A percentile compares a stretch with the other conserved stretches of the same genome.
Evolutionary conservation across 92 coral and sea anemone species (phyloP).

Genomic region (Pocillopora grandis): DNA sequence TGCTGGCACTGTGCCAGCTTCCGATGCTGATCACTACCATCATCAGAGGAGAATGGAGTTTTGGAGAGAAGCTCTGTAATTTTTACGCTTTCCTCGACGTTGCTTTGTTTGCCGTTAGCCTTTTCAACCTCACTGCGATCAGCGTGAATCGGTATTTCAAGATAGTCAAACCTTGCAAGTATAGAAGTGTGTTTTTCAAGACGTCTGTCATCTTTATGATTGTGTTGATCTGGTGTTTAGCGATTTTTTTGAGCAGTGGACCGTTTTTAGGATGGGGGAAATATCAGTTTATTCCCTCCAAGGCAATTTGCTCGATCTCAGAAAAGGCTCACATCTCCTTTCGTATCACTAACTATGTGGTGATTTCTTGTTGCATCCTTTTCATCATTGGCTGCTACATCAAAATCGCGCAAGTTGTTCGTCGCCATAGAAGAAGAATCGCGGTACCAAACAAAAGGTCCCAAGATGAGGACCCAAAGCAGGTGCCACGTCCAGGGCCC

Average conservation of each 20-base stretch:
- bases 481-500: background rate
- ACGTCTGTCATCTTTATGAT: constrained; percentile 24
- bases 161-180: constrained; percentile 27
- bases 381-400: constrained; percentile 36
- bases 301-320: constrained; percentile 48
- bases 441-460: background rate
- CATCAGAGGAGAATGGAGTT: constrained; percentile 35
- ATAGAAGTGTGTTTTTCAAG: constrained; percentile 4
- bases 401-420: constrained; percentile 40
- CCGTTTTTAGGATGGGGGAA: constrained; percentile 68
- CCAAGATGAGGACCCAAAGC: background rate
- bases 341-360: constrained; percentile 17
- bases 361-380: constrained; percentile 34
- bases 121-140: constrained; percentile 37
- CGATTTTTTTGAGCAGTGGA: constrained; percentile 30
- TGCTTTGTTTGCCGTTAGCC: constrained; percentile 27
- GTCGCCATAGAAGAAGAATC: constrained; percentile 48
- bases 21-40: constrained; percentile 40
- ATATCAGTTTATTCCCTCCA: constrained; percentile 41
- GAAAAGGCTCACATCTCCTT: constrained; percentile 50
- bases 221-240: constrained; percentile 36
- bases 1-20: constrained; percentile 32
- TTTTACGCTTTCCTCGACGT: constrained; percentile 32
- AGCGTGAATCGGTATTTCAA: constrained; percentile 43
- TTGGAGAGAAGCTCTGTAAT: constrained; percentile 28